Evolutionary conservation across 2,113 vertebrate genomes (phyloP).

Genomic region (Pteronura brasiliensis): DNA sequence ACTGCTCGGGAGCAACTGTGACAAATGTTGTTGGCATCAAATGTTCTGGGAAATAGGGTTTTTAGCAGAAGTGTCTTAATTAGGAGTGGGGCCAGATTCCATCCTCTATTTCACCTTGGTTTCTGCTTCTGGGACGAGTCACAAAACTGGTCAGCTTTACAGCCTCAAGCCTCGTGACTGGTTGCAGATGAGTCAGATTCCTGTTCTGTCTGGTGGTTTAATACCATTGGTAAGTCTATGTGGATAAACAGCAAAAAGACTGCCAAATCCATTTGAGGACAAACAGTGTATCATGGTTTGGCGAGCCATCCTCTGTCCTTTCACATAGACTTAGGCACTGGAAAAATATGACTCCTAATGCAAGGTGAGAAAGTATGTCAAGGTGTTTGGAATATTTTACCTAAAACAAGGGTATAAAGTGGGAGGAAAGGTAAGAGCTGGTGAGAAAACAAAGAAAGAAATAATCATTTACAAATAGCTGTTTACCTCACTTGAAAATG

Average conservation of each 20-base stretch:
- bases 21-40: not conserved
- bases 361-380: conserved; percentile 19
- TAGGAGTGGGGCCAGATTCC: not conserved
- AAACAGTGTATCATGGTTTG: not conserved
- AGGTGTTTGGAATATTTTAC: conserved; percentile 36
- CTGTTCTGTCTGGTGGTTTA: conserved; percentile 1
- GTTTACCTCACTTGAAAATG: conserved; percentile 59
- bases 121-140: not conserved
- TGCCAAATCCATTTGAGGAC: not conserved
- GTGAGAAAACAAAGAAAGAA: conserved; percentile 57
- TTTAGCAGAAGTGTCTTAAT: conserved; percentile 19
- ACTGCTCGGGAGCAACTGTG: not conserved
- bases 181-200: not conserved
- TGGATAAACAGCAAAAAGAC: not conserved
- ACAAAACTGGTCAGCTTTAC: not conserved
- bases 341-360: not conserved
- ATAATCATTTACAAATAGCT: conserved; percentile 60
- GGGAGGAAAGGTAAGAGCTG: not conserved
- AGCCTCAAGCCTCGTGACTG: not conserved
- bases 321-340: not conserved
- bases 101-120: conserved; percentile 30
- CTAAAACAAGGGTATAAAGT: conserved; percentile 46
- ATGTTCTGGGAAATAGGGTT: not conserved
- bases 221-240: not conserved
- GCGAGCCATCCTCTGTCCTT: not conserved